Conservation (phyloP, 2,113 vertebrate species). For the Mastomys coucha region DNA sequence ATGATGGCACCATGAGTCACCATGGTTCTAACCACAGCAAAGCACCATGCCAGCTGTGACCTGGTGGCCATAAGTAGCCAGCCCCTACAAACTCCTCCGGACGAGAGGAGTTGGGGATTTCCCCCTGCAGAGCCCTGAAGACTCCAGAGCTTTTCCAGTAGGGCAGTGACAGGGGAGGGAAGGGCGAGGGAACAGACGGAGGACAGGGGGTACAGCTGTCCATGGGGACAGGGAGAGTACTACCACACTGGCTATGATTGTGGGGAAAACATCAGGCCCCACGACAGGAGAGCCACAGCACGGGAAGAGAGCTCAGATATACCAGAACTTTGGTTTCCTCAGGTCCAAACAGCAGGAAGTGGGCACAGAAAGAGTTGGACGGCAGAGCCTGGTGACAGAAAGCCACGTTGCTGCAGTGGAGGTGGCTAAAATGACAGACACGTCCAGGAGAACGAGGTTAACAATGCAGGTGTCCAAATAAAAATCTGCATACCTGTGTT, state of each 20-base stretch:
- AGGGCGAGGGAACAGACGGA: background rate
- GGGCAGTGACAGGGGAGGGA: background rate
- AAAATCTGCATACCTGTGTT: background rate
- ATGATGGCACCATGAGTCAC: background rate
- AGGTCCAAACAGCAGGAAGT: fast-evolving
- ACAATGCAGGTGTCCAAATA: background rate
- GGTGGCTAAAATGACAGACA: background rate
- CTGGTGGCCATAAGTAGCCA: background rate
- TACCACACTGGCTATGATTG: fast-evolving
- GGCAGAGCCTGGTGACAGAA: background rate
- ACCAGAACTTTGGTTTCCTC: background rate
- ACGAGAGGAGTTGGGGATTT: background rate
- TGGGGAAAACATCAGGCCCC: background rate
- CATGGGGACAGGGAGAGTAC: background rate
- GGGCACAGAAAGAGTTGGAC: fast-evolving
- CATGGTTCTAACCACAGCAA: background rate
- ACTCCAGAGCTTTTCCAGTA: background rate
- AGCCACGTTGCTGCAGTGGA: background rate
- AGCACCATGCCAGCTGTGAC: background rate
- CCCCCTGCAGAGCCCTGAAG: background rate
- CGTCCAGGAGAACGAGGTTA: background rate
- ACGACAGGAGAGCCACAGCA: fast-evolving
- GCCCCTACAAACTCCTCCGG: background rate
- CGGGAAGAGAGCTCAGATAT: background rate
- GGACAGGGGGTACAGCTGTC: background rate